Evolutionary conservation across 2,113 vertebrate genomes (phyloP).

Genomic region (Collichthys lucidus): DNA sequence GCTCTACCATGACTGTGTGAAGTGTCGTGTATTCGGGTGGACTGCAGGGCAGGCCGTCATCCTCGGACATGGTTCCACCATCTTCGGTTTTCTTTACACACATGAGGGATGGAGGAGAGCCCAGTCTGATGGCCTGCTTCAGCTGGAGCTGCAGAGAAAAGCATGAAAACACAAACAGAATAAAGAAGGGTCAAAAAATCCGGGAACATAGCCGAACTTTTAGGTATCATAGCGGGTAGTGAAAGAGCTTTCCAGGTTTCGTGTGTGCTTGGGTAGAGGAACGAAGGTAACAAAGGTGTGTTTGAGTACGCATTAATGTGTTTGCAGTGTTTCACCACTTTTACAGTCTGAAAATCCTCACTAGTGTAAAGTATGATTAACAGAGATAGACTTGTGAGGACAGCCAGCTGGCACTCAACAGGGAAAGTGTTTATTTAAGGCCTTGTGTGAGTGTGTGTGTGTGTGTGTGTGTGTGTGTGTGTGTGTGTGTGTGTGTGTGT

Average conservation of each 20-base stretch:
- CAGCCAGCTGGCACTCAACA: not conserved
- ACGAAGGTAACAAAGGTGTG: not conserved
- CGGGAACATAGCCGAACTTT: not conserved
- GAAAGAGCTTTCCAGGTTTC: not conserved
- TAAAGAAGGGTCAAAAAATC: not conserved
- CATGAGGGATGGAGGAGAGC: constrained; percentile 82
- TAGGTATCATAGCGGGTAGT: not conserved
- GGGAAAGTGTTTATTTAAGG: constrained; percentile 35
- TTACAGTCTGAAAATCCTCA: not conserved
- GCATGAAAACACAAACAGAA: not conserved
- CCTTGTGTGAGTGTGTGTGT: not conserved
- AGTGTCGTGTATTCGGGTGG: constrained; percentile 83
- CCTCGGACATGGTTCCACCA: constrained; percentile 82
- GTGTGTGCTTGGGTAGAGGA: not conserved
- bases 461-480: too few species aligned
- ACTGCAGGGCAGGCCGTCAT: constrained; percentile 85
- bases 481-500: too few species aligned
- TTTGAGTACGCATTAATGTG: not conserved
- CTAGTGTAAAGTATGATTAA: constrained; percentile 40
- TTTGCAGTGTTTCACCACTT: not conserved
- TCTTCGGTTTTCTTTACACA: constrained; percentile 83
- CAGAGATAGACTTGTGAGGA: constrained; percentile 25
- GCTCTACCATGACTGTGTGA: constrained; percentile 72
- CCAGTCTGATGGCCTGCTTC: constrained; percentile 84
- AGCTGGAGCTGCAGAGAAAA: constrained; percentile 76